A percentile compares a stretch with the other conserved stretches of the same genome.
Conservation (phyloP, 2,113 vertebrate genomes). For the Mus pahari region DNA sequence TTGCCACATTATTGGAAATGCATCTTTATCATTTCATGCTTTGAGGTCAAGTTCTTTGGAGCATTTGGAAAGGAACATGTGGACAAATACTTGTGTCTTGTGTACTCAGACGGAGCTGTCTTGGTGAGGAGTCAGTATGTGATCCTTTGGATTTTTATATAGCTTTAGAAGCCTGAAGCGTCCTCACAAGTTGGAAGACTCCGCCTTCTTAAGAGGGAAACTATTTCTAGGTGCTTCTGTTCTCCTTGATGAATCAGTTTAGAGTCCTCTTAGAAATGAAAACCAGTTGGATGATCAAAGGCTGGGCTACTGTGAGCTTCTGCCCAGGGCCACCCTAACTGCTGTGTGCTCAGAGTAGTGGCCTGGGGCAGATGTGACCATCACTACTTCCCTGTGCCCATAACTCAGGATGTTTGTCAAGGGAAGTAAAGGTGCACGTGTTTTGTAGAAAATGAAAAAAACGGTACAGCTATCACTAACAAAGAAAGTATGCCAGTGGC, state of each 20-base stretch:
- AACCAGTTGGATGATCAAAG: too few relatives aligned
- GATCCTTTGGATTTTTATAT: neutral
- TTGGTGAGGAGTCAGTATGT: neutral
- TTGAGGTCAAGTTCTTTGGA: neutral
- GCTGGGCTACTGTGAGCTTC: too few relatives aligned
- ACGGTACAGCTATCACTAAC: neutral
- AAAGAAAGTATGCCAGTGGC: neutral
- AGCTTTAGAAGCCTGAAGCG: neutral
- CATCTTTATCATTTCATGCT: neutral
- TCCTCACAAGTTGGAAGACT: neutral
- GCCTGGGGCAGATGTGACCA: neutral
- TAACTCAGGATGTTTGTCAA: neutral
- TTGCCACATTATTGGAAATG: neutral
- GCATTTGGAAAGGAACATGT: neutral
- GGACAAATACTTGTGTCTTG: neutral
- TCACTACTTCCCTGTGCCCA: accelerated
- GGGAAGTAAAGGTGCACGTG: neutral
- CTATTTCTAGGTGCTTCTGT: neutral
- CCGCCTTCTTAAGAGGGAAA: neutral
- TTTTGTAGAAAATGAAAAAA: neutral
- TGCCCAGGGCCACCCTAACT: neutral
- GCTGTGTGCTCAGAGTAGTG: accelerated
- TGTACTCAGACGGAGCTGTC: neutral
- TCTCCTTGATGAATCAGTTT: neutral
- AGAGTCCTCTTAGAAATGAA: neutral